Base-by-base conservation (phyloP, 2,888 invertebrate genomes). In the Aleiodes alternator region DNA sequence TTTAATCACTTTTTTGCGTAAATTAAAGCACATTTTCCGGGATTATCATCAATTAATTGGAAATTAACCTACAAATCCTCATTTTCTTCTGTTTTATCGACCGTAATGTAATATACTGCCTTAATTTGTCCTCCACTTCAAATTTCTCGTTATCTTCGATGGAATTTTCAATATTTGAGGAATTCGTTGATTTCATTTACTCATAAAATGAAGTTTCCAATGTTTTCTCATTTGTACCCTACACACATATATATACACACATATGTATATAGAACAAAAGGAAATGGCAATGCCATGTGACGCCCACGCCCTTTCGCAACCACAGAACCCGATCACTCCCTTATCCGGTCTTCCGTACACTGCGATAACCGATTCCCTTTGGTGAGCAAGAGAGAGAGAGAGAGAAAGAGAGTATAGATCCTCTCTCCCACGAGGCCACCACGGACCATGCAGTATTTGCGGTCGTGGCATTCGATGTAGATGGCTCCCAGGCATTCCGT, bases 371-470 rank as follows among this genome's bases (percentile, higher is more conserved):
- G 77, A 80, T 76, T 76, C 75, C 64, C 48, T 75, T 57, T 12
- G 31, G 61, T 43, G 11, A 43, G 9, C 43, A 9, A 43, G 9
- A 43, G 43, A 69, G 69, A 69, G 69, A 31, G 56, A 53, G 51
- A 55, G 56, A 43, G 43, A 43, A 8, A 43, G 43, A 64, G 73
- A 75, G 59, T 43, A 64, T 64, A 75, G 75, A 73, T 73, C 61
- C 59, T 73, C 72, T 71, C 43, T 43, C 43, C 43, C 43, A 43
- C 43, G 43, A 9, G 43, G 43, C 43, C 43, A 66, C 64, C 81
- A 83, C 80, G 82, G 64, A 77, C 80, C 84, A 83, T 83, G 87
- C 86, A 87, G 87, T 88, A 88, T 87, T 88, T 83, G 84, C 83
- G 81, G 82, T 84, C 83, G 77, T 82, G 82, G 84, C 80, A 83